Evolutionary conservation across 2,797 vertebrate genomes (phyloP).

Genomic region (Hemibagrus guttatus): DNA sequence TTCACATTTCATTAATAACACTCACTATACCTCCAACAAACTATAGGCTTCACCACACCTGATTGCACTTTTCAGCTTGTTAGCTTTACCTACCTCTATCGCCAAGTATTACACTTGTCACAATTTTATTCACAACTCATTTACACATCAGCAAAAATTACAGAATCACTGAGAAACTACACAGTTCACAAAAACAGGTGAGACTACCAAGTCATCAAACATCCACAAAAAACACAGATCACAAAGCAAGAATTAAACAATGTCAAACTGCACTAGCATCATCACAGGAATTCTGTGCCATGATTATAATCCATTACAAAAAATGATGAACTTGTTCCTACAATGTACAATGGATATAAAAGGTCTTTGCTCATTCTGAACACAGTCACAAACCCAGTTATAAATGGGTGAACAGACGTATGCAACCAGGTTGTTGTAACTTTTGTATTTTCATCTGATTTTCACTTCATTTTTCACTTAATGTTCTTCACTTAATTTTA

Average conservation of each 20-base stretch:
- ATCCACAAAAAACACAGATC: neutral
- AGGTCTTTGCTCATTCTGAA: too few relatives aligned
- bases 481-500: too few relatives aligned
- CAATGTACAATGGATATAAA: neutral
- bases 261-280: neutral
- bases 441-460: too few relatives aligned
- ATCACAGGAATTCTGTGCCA: neutral
- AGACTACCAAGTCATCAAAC: neutral
- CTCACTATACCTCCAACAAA: constrained; percentile 37
- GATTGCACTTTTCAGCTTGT: neutral
- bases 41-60: neutral
- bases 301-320: neutral
- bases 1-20: constrained; percentile 36
- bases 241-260: neutral
- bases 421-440: too few relatives aligned
- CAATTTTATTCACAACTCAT: neutral
- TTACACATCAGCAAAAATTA: neutral
- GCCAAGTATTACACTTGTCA: neutral
- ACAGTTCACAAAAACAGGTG: neutral
- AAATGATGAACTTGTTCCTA: neutral
- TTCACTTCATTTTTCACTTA: too few relatives aligned
- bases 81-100: neutral
- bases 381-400: too few relatives aligned
- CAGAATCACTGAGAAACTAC: neutral
- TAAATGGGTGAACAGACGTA: too few relatives aligned